Conservation (phyloP, 2,797 vertebrate species). For the Macroramphosus scolopax region DNA sequence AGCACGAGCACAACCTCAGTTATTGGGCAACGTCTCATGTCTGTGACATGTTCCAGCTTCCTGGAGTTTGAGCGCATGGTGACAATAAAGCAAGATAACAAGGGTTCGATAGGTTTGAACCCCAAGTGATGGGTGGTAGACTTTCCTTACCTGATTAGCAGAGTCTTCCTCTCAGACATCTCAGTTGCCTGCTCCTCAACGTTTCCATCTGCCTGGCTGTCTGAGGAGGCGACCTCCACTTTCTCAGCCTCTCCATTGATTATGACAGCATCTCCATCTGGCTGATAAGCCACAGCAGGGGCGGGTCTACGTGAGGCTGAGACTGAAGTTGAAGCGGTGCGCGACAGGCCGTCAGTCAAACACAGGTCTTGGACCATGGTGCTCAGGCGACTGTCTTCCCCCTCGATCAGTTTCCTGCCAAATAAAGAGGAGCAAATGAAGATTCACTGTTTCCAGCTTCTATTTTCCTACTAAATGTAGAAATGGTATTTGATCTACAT, state of each 20-base stretch:
- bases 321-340: background rate
- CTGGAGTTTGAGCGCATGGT: too few relatives aligned
- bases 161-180: slow-evolving; percentile 73
- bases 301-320: slow-evolving; percentile 10
- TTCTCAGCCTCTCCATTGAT: background rate
- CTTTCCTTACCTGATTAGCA: slow-evolving; percentile 75
- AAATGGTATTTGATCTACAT: too few relatives aligned
- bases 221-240: slow-evolving; percentile 44
- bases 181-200: slow-evolving; percentile 67
- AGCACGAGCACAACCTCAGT: too few relatives aligned
- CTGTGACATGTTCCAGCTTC: too few relatives aligned
- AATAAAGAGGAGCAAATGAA: background rate
- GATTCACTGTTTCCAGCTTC: background rate
- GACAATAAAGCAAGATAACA: too few relatives aligned
- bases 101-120: too few relatives aligned
- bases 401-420: slow-evolving; percentile 79
- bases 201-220: slow-evolving; percentile 26
- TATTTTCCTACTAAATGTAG: too few relatives aligned
- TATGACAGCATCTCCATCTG: background rate
- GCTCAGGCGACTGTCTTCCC: slow-evolving; percentile 76
- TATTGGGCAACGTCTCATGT: too few relatives aligned
- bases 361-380: slow-evolving; percentile 61
- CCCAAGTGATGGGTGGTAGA: too few relatives aligned
- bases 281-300: background rate
- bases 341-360: slow-evolving; percentile 36